These are phyloP conservation scores for Camelus bactrianus DNA, from an alignment of 2,113 vertebrate species.

Conservation along the genomic window DNA sequence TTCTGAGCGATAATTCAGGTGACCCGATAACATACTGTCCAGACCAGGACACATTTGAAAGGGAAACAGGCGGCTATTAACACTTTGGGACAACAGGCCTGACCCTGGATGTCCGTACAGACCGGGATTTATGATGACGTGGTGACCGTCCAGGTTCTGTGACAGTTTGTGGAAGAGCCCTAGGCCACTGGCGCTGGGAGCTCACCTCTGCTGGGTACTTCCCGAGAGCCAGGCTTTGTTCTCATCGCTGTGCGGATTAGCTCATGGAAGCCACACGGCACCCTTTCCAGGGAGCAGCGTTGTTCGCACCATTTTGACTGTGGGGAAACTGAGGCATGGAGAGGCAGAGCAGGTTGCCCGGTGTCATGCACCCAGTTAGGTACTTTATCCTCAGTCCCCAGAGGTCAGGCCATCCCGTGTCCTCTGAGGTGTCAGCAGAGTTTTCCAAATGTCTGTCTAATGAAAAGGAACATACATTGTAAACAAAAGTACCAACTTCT, in stretches of 20 bases:
- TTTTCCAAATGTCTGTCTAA: not conserved
- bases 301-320: not conserved
- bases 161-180: not conserved
- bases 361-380: not conserved
- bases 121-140: accelerated
- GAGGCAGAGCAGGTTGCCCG: not conserved
- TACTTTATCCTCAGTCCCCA: not conserved
- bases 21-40: accelerated
- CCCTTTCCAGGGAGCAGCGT: not conserved
- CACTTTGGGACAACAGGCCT: not conserved
- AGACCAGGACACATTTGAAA: not conserved
- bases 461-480: not conserved
- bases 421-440: too few relatives aligned
- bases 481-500: not conserved
- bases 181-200: not conserved
- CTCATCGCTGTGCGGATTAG: not conserved
- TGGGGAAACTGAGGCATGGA: not conserved
- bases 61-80: not conserved
- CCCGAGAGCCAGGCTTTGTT: not conserved
- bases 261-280: not conserved
- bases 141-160: not conserved
- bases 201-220: not conserved
- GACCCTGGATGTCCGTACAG: not conserved
- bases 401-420: not conserved
- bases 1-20: not conserved